These are phyloP conservation scores for Anhinga anhinga DNA, from an alignment of 2,113 vertebrate species.

Conservation along the genomic window DNA sequence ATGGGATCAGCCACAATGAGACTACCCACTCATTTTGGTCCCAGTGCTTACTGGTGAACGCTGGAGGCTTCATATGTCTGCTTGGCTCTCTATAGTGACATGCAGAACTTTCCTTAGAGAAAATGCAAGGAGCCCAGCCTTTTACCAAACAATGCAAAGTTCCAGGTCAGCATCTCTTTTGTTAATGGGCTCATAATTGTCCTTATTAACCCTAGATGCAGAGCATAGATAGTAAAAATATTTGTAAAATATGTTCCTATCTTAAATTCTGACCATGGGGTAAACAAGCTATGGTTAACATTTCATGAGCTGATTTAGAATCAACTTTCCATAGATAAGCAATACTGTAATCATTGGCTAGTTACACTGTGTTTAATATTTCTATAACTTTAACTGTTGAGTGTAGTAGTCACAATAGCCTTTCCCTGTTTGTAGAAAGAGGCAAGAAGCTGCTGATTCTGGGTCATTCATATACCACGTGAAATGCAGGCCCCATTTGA, in stretches of 20 bases:
- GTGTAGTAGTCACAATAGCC: neutral
- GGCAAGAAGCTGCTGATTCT: neutral
- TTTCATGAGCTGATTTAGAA: neutral
- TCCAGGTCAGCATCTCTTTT: neutral
- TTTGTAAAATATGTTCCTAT: neutral
- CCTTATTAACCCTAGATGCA: neutral
- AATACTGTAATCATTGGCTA: neutral
- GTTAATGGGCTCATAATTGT: neutral
- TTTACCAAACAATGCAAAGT: neutral
- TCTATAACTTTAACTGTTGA: neutral
- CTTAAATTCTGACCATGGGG: neutral
- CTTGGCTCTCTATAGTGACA: neutral
- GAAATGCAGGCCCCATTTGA: neutral
- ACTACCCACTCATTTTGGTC: neutral
- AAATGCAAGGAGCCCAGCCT: neutral
- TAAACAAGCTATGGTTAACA: neutral
- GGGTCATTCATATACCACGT: neutral
- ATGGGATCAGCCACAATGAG: neutral
- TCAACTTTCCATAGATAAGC: neutral
- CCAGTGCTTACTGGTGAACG: neutral
- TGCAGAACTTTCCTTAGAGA: neutral
- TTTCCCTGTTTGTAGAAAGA: neutral
- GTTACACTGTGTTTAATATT: neutral
- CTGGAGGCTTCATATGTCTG: neutral
- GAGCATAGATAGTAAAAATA: neutral